A percentile compares a stretch with the other conserved stretches of the same genome.
Evolutionary conservation across 1,140 invertebrate species (phyloP).

Genomic region (Papilio aristodemus): DNA sequence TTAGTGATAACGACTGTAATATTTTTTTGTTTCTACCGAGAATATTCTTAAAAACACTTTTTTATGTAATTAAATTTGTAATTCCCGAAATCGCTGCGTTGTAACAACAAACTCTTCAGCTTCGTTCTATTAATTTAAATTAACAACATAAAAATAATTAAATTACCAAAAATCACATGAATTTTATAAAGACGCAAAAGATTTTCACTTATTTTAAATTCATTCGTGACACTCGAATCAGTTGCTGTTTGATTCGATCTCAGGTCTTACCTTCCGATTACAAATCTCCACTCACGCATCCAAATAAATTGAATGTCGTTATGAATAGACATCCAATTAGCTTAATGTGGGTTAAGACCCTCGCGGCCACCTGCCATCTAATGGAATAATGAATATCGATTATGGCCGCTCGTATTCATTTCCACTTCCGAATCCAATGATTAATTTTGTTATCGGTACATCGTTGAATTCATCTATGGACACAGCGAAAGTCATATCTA

Average conservation of each 20-base stretch:
- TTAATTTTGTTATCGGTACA: background rate
- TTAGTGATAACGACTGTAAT: too few relatives aligned
- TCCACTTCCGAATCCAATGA: constrained; percentile 4
- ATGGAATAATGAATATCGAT: constrained; percentile 28
- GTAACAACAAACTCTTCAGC: too few relatives aligned
- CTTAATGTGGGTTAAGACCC: constrained; percentile 27
- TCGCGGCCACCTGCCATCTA: constrained; percentile 18
- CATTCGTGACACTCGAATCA: background rate
- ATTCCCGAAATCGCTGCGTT: too few relatives aligned
- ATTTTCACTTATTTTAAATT: background rate
- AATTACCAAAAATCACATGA: too few relatives aligned
- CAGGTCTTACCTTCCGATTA: constrained; percentile 13
- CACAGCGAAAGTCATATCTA: too few relatives aligned
- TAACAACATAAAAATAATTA: too few relatives aligned
- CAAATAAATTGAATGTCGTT: constrained; percentile 26
- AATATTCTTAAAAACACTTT: background rate
- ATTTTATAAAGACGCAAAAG: background rate
- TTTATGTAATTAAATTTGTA: too few relatives aligned
- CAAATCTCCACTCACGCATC: constrained; percentile 21
- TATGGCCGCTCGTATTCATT: constrained; percentile 17
- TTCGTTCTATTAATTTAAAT: too few relatives aligned
- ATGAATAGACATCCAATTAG: constrained; percentile 29
- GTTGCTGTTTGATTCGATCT: constrained; percentile 3
- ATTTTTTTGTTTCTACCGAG: background rate
- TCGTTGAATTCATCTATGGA: background rate